Conservation (phyloP, 2,113 vertebrate species). For the Megalops atlanticus region DNA sequence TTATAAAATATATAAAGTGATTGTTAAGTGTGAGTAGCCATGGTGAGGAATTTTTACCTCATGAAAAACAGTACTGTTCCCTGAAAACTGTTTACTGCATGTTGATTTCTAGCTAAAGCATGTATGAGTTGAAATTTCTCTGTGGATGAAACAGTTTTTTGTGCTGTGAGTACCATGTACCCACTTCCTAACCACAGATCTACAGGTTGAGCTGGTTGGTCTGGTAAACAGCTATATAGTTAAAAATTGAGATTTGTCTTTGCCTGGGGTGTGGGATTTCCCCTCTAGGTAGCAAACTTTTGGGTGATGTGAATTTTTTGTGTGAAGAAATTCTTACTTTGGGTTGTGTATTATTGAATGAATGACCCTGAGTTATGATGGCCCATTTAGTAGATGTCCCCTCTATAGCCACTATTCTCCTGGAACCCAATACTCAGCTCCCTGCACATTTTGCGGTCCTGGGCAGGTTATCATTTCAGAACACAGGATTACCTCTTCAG, state of each 20-base stretch:
- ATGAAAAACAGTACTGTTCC: background rate
- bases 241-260: background rate
- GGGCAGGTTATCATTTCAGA: no score
- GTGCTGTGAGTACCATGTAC: no score
- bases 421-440: no score
- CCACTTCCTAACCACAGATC: no score
- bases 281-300: background rate
- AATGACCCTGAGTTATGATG: no score
- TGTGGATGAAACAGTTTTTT: no score
- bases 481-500: background rate
- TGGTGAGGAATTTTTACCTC: background rate
- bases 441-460: no score
- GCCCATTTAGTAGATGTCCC: background rate
- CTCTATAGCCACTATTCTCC: background rate
- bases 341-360: no score
- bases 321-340: background rate
- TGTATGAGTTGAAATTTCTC: no score
- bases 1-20: no score
- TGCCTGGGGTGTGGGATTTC: background rate
- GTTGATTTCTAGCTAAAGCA: no score
- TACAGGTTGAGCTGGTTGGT: background rate
- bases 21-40: background rate
- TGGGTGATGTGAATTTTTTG: background rate
- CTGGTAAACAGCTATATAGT: background rate
- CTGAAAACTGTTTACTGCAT: no score